A percentile compares a stretch with the other conserved stretches of the same genome.
These are phyloP conservation scores for Damaliscus lunatus DNA, from an alignment of 2,113 vertebrate genomes.

Conservation along the genomic window DNA sequence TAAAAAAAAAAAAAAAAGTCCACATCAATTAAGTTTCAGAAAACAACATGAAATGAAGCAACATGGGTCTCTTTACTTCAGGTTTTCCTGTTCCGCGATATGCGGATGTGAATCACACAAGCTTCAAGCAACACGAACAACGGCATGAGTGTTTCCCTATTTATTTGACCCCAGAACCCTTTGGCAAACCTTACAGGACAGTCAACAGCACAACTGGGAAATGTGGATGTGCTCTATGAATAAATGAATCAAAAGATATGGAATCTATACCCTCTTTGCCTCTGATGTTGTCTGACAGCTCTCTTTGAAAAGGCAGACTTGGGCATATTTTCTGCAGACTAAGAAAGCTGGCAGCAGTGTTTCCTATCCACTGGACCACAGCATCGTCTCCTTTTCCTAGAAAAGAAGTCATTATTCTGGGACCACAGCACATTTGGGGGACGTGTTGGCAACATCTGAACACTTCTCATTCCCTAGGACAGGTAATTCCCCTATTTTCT, in stretches of 20 bases:
- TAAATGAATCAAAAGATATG: background rate
- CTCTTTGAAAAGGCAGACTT: background rate
- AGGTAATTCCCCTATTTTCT: constrained; percentile 66
- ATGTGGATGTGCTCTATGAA: background rate
- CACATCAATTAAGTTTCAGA: background rate
- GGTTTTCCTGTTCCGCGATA: background rate
- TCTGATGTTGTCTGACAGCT: background rate
- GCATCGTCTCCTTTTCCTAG: background rate
- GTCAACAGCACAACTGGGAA: background rate
- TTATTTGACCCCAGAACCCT: background rate
- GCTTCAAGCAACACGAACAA: background rate
- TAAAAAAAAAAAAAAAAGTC: accelerated
- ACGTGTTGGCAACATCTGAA: constrained; percentile 28
- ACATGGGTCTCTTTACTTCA: background rate
- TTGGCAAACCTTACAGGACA: background rate
- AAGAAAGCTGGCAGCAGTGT: background rate
- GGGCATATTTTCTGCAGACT: background rate
- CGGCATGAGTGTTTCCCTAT: background rate
- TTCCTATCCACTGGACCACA: background rate
- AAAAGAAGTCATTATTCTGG: constrained; percentile 45
- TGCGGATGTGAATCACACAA: accelerated
- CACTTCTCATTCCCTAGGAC: constrained; percentile 34
- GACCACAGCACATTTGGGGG: background rate
- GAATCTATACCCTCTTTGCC: background rate
- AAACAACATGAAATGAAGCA: background rate